phyloP scores from a whole-genome alignment of 1,140 invertebrate genomes.

The Solenopsis invicta region DNA sequence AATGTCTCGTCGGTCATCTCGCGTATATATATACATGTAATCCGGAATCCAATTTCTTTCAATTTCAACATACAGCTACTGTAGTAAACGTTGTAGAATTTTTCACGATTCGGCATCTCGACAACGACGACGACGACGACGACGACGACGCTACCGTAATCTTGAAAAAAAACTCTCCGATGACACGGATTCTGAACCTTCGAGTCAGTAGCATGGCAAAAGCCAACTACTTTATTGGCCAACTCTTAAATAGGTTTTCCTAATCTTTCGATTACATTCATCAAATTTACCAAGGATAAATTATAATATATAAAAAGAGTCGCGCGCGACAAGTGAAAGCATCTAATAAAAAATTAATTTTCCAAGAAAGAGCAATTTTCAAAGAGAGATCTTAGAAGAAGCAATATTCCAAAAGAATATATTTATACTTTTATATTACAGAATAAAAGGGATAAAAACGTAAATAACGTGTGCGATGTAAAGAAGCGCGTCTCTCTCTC shows the following conservation, averaged over 20 bases:
- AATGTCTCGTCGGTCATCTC: background rate
- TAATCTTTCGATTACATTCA: no score
- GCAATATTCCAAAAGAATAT: background rate
- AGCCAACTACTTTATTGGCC: background rate
- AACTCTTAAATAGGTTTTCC: background rate
- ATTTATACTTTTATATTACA: constrained; percentile 5
- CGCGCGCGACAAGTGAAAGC: background rate
- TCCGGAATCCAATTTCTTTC: background rate
- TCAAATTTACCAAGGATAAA: background rate
- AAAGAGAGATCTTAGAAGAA: background rate
- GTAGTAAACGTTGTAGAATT: no score
- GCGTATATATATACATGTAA: no score
- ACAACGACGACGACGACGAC: no score
- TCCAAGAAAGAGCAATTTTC: background rate
- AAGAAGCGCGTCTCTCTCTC: background rate
- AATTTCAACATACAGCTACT: no score
- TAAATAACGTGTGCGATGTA: background rate
- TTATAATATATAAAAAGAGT: background rate
- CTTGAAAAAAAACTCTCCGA: background rate
- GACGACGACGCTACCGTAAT: background rate
- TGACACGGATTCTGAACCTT: background rate
- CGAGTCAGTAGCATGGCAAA: background rate
- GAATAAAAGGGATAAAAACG: no score
- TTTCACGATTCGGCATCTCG: no score
- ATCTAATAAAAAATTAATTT: background rate